A percentile compares a stretch with the other conserved stretches of the same genome.
These are phyloP conservation scores for Capitulum mitella DNA, from an alignment of 2,888 invertebrate species.

Conservation along the genomic window DNA sequence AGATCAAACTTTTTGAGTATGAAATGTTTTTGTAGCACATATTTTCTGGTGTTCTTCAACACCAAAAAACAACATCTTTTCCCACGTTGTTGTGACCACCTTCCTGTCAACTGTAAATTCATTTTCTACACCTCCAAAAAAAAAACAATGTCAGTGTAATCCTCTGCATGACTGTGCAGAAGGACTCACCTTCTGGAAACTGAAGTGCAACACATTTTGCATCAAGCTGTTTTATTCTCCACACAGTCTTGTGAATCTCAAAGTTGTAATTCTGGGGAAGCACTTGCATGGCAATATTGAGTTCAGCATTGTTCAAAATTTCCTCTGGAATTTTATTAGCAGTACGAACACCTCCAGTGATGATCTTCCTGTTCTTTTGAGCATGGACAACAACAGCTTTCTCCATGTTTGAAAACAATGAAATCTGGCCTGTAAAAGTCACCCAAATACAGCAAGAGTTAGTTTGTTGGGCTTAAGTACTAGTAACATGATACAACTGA, in stretches of 20 bases:
- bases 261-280: slow-evolving; percentile 95
- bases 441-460: no score
- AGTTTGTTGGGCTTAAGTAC: no score
- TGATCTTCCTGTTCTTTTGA: neutral
- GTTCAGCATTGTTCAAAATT: slow-evolving; percentile 62
- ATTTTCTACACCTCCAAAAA: neutral
- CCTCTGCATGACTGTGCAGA: no score
- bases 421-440: no score
- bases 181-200: slow-evolving; percentile 80
- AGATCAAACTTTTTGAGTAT: no score
- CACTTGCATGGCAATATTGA: slow-evolving; percentile 62
- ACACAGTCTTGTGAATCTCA: slow-evolving; percentile 94
- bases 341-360: neutral
- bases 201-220: slow-evolving; percentile 88
- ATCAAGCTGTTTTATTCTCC: slow-evolving; percentile 79
- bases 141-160: no score
- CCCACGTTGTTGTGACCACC: no score
- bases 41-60: no score
- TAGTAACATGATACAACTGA: no score
- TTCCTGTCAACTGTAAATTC: no score
- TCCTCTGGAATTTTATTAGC: slow-evolving; percentile 58
- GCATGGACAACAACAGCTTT: neutral
- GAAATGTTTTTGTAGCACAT: no score
- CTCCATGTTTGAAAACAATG: neutral
- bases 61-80: no score